Evolutionary conservation across 2,888 invertebrate species (phyloP).

Genomic region (Theodoxus fluviatilis): DNA sequence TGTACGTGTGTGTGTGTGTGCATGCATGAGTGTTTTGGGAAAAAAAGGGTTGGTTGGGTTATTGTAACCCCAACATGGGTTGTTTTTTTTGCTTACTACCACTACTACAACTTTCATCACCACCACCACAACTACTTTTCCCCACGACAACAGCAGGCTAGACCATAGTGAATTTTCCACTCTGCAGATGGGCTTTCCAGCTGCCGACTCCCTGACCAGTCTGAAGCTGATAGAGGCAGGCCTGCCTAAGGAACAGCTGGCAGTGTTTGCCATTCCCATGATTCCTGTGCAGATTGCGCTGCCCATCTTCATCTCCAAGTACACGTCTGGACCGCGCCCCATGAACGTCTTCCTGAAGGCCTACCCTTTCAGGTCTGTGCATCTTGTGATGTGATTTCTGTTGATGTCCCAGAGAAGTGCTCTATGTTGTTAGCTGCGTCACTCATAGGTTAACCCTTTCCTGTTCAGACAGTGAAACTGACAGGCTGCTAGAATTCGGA

Average conservation of each 20-base stretch:
- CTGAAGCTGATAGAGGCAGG: constrained; percentile 95
- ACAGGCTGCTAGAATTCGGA: no score
- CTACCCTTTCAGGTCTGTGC: constrained; percentile 77
- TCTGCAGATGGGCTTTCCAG: constrained; percentile 87
- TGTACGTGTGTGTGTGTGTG: no score
- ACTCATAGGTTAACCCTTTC: no score
- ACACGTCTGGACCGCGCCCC: constrained; percentile 87
- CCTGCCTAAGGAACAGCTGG: constrained; percentile 92
- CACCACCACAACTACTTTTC: no score
- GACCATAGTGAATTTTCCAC: not conserved
- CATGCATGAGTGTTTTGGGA: no score
- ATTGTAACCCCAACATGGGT: no score
- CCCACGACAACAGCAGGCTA: no score
- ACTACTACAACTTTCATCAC: no score
- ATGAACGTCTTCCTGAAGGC: constrained; percentile 87
- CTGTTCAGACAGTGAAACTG: no score
- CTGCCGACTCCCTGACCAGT: constrained; percentile 92
- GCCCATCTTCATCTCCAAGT: constrained; percentile 83
- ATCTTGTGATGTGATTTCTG: not conserved
- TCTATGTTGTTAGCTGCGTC: not conserved
- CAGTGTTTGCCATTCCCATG: constrained; percentile 89
- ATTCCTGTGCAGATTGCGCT: constrained; percentile 92
- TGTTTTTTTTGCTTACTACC: no score
- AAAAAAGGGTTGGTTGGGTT: no score
- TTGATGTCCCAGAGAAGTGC: no score